Evolutionary conservation across 2,797 vertebrate species (phyloP), one percentile per base, ranked within the genome.

Genomic region (Amniataba percoides): DNA sequence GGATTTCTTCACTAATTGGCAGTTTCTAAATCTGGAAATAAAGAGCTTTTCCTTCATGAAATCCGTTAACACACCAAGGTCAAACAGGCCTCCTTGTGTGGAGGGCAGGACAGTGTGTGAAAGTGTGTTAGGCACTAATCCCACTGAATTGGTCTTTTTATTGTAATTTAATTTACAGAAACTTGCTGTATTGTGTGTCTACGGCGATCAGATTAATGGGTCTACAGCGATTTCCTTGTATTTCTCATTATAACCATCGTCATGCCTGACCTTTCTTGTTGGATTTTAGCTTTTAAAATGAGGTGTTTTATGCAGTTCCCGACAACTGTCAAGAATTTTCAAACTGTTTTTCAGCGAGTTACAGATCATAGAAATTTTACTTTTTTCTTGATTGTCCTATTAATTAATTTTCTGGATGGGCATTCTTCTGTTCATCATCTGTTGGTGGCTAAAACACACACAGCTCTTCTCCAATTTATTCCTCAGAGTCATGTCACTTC

Each of bases 1-100:
- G 87, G 45, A 86, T 86, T 90, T 64, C 58, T 79, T 56, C 74
- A 15, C 89, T 88, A 90, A 91, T 90, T 92, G 81, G 78, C 58
- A 79, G 66, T 69, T 88, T 89, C 91, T 90, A 91, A 86, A 88
- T 87, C 58, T 81, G 80, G 89, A 84, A 78, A 71, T 53, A 31
- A 81, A 81, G 64, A 87, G 77, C 53, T 60, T 87, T 83, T 87
- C 71, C 65, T 82, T 77, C 43, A 68, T 73, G 56, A 81, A 74
- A 76, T 81, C 55, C 60, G 13, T 78, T 66, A 68, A 25, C 56
- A 36, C 64, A 5, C 53, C 77, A 83, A 82, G 75, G 82, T 90
- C 86, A 86, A 58, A 69, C 70, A 60, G 66, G 58, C 56, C 58
- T 57, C 11, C 39, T 76, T 23, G 0, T 34, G 36, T 10, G 9